Conservation (phyloP, 2,888 invertebrate species). For the Campopleginae sp. region DNA sequence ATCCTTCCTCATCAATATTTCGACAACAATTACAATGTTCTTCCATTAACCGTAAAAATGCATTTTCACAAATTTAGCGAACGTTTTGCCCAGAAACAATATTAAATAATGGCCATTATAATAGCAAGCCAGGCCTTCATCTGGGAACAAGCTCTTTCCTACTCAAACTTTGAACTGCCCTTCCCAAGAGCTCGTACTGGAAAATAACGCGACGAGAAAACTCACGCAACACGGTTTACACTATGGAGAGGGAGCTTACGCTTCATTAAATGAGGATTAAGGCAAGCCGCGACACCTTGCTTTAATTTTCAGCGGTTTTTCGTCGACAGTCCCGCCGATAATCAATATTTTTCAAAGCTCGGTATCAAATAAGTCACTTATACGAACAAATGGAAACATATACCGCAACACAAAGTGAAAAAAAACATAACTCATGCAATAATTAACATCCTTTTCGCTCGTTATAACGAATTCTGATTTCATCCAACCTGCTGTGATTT, state of each 20-base stretch:
- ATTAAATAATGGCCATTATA: slow-evolving; percentile 9
- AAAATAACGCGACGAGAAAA: slow-evolving; percentile 35
- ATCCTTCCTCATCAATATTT: background rate
- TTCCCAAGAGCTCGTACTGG: background rate
- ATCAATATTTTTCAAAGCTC: slow-evolving; percentile 61
- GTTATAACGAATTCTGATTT: slow-evolving; percentile 13
- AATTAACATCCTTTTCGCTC: slow-evolving; percentile 29
- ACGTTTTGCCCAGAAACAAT: background rate
- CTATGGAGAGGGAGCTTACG: slow-evolving; percentile 63
- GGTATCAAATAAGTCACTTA: slow-evolving; percentile 38
- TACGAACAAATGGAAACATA: background rate
- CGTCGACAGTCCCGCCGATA: slow-evolving; percentile 31
- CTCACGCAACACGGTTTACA: slow-evolving; percentile 31
- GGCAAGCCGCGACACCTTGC: slow-evolving; percentile 65
- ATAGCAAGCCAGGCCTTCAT: slow-evolving; percentile 14
- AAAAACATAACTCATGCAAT: slow-evolving; percentile 2
- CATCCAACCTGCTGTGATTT: background rate
- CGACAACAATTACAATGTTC: background rate
- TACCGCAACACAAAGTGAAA: background rate
- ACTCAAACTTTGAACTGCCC: slow-evolving; percentile 58
- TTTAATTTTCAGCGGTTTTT: slow-evolving; percentile 69
- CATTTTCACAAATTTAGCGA: background rate
- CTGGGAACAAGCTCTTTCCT: slow-evolving; percentile 39
- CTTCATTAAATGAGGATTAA: slow-evolving; percentile 81
- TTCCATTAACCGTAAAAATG: background rate